phyloP scores from a whole-genome alignment of 2,888 invertebrate species.

The Prosapia bicincta region DNA sequence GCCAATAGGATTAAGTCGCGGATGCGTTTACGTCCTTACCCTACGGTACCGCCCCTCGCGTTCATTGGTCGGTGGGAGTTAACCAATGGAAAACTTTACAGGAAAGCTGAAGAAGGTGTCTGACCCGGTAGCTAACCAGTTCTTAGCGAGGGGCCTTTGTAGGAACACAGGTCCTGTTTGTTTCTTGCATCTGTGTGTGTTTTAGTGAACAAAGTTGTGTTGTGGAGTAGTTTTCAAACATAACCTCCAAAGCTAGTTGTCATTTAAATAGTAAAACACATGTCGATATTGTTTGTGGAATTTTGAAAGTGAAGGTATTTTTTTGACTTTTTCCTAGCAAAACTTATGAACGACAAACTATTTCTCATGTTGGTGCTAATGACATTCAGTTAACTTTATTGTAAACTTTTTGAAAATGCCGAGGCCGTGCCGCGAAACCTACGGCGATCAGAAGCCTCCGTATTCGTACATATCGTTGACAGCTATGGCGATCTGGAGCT shows the following conservation, averaged over 20 bases:
- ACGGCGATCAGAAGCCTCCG: slow-evolving; percentile 98
- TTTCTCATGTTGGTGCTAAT: background rate
- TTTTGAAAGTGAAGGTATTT: background rate
- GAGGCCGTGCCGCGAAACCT: slow-evolving; percentile 92
- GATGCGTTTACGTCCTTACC: slow-evolving; percentile 1
- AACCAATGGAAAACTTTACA: slow-evolving; percentile 3
- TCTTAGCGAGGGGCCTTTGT: slow-evolving; percentile 16
- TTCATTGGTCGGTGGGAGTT: background rate
- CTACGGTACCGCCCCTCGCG: slow-evolving; percentile 6
- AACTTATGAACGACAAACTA: background rate
- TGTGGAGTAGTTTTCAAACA: background rate
- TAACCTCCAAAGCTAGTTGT: background rate
- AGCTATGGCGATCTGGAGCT: slow-evolving; percentile 99
- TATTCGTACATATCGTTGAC: slow-evolving; percentile 98
- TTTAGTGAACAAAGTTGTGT: background rate
- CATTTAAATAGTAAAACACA: background rate
- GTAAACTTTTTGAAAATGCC: slow-evolving; percentile 63
- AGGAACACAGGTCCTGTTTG: slow-evolving; percentile 5
- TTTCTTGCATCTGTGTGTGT: slow-evolving; percentile 13
- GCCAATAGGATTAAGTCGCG: slow-evolving; percentile 9
- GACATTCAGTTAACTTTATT: background rate
- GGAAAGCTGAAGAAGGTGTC: background rate
- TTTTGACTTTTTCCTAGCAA: background rate
- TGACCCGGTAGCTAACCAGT: slow-evolving; percentile 13
- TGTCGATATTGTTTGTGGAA: background rate